Evolutionary conservation across 2,113 vertebrate species (phyloP).

Genomic region (Miniopterus natalensis): DNA sequence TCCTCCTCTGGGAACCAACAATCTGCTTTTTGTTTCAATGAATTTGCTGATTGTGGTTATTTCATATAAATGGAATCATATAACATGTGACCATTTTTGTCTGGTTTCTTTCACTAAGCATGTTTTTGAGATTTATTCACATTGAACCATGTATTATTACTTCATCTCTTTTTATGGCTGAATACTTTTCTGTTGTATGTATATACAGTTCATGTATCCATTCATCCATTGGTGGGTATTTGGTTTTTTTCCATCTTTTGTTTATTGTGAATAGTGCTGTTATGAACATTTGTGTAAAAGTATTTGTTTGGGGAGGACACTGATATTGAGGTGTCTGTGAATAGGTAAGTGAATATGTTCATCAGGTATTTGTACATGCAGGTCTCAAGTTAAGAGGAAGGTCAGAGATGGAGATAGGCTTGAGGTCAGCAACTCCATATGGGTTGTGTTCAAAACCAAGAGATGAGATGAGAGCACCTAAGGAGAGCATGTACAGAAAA

Average conservation of each 20-base stretch:
- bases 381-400: conserved; percentile 1
- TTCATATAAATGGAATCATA: conserved; percentile 24
- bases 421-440: neutral
- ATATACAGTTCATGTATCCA: neutral
- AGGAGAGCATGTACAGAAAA: neutral
- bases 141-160: neutral
- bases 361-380: neutral
- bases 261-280: neutral
- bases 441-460: neutral
- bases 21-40: neutral
- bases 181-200: neutral
- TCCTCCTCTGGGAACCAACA: neutral
- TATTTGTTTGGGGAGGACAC: neutral
- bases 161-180: neutral
- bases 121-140: neutral
- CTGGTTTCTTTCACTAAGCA: neutral
- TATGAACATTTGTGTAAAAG: neutral
- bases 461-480: neutral
- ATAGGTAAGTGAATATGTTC: neutral
- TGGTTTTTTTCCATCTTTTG: neutral
- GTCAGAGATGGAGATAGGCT: neutral
- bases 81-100: neutral
- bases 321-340: neutral
- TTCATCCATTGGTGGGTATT: neutral
- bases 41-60: neutral